Conservation (phyloP, 2,797 vertebrate species). For the Acipenser transmontanus region DNA sequence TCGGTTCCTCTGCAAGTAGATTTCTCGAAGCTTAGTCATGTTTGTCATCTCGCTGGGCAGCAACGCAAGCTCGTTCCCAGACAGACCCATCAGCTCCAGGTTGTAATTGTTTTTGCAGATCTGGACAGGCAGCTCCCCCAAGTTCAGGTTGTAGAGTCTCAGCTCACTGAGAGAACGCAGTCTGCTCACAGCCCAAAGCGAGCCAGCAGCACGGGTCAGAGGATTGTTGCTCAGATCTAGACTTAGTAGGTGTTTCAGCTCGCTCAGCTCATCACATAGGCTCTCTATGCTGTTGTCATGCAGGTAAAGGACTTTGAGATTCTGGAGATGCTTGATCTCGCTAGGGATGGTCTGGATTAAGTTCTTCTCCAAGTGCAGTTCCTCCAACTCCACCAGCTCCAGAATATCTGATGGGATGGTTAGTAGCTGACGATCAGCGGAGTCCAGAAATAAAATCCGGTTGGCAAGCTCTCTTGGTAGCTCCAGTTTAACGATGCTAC, state of each 20-base stretch:
- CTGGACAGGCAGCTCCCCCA: constrained; percentile 33
- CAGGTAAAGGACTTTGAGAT: constrained; percentile 43
- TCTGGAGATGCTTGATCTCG: constrained; percentile 32
- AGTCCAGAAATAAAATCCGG: constrained; percentile 42
- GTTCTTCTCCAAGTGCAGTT: constrained; percentile 52
- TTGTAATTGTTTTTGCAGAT: constrained; percentile 44
- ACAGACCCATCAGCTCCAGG: constrained; percentile 45
- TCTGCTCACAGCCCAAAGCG: constrained; percentile 27
- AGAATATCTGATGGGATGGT: constrained; percentile 34
- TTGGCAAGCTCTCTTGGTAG: constrained; percentile 8
- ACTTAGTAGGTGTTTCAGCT: constrained; percentile 33
- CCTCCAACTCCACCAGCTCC: constrained; percentile 45
- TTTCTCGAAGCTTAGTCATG: constrained; percentile 45
- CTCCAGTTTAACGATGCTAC: not conserved
- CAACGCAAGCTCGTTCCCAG: constrained; percentile 33
- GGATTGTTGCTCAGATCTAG: constrained; percentile 51
- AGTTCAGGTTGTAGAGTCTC: constrained; percentile 35
- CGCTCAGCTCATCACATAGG: constrained; percentile 34
- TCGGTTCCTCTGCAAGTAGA: constrained; percentile 46
- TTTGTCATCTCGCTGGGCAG: constrained; percentile 48
- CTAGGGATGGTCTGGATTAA: constrained; percentile 35
- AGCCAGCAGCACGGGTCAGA: constrained; percentile 1
- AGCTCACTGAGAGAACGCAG: constrained; percentile 36
- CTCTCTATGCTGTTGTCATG: constrained; percentile 40
- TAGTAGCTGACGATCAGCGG: constrained; percentile 28